phyloP scores from a whole-genome alignment of 2,113 vertebrate genomes.

The Zosterops japonicus region DNA sequence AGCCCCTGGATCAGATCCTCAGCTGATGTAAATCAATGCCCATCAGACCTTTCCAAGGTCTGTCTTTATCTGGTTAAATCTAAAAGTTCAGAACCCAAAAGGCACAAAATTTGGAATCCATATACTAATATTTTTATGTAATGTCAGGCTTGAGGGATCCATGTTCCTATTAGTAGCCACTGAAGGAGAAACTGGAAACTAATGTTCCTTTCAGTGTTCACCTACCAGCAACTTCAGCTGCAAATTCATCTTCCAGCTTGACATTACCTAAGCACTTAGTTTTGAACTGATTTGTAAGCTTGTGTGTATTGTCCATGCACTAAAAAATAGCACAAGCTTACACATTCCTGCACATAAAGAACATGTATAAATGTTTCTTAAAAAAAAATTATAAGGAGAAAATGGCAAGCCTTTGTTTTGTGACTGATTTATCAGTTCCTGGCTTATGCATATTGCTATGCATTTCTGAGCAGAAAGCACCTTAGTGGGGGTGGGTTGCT shows the following conservation, averaged over 20 bases:
- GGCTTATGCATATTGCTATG: neutral
- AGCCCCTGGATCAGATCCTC: neutral
- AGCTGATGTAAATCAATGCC: neutral
- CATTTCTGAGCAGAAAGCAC: neutral
- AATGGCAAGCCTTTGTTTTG: neutral
- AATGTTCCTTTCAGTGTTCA: neutral
- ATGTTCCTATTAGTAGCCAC: neutral
- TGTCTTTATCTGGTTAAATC: neutral
- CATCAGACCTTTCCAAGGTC: neutral
- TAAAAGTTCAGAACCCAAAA: neutral
- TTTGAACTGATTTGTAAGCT: neutral
- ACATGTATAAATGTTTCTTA: neutral
- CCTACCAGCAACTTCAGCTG: neutral
- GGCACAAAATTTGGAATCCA: neutral
- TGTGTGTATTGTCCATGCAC: neutral
- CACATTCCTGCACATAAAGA: neutral
- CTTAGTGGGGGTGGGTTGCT: neutral
- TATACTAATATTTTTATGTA: neutral
- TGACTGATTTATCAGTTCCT: neutral
- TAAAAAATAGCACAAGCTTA: neutral
- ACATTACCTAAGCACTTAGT: neutral
- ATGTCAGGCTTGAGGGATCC: neutral
- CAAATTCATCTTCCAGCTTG: neutral
- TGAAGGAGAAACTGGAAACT: neutral
- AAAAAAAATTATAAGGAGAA: neutral